Evolutionary conservation across 2,797 vertebrate genomes (phyloP).

Genomic region (Myotis planiceps): DNA sequence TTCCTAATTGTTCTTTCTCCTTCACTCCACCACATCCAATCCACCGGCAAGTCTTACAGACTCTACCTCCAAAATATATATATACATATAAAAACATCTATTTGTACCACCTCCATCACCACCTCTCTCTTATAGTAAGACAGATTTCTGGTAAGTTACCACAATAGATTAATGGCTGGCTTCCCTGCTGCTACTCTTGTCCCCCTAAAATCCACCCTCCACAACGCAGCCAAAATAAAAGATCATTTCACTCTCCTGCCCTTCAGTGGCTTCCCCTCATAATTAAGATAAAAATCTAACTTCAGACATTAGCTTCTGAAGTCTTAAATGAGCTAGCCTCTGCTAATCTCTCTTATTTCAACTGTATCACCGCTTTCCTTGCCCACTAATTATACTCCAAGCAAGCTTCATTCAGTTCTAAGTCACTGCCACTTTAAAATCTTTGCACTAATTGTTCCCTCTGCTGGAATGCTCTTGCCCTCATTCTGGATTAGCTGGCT

Average conservation of each 20-base stretch:
- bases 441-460: not conserved
- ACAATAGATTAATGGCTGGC: not conserved
- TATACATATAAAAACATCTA: not conserved
- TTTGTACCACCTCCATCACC: not conserved
- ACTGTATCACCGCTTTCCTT: not conserved
- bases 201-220: not conserved
- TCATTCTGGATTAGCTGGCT: not conserved
- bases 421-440: not conserved
- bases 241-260: not conserved
- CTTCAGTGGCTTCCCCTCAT: not conserved
- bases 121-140: not conserved
- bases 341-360: not conserved
- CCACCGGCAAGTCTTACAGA: not conserved
- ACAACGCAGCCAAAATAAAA: slow-evolving; percentile 20
- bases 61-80: not conserved
- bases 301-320: not conserved
- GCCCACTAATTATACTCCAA: not conserved
- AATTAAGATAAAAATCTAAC: slow-evolving; percentile 40
- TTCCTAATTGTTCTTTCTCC: not conserved
- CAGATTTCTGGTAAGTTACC: not conserved
- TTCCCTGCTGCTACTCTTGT: not conserved
- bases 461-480: not conserved
- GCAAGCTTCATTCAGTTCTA: not conserved
- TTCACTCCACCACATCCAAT: not conserved
- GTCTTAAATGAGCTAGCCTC: not conserved